Evolutionary conservation across 2,797 vertebrate genomes (phyloP), one percentile per base, ranked within the genome.

Genomic region (Poecilia picta): DNA sequence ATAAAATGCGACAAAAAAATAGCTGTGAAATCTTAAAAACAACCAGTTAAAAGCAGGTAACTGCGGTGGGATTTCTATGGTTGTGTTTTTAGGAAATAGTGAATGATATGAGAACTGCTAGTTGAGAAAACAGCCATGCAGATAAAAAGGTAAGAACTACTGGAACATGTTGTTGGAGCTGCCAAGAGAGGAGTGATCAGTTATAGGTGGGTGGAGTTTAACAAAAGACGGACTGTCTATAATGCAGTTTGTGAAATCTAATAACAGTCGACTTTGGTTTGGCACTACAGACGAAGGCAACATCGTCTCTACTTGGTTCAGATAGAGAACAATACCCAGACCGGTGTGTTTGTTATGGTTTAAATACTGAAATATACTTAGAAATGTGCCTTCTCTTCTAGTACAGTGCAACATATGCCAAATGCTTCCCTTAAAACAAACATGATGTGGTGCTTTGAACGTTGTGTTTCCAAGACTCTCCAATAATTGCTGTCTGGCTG

Each of bases 351-450:
- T 43, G 76, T 45, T 4, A 3, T 5, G 62, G 66, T 81, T 43
- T 41, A 77, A 41, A 80, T 28, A 33, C 74, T 76, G 31, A 74
- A 62, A 2, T 8, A 53, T 72, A 74, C 1, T 53, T 20, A 75
- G n/a, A 86, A 62, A 85, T 77, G 81, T 80, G 74, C 74, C 79
- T 72, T 85, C 36, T 74, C 55, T 0, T 11, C 45, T 59, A 64
- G 77, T 85, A 85, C 84, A 93, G 90, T 91, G 88, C 89, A 89
- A 82, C 73, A 78, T 73, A 71, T 78, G 73, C 28, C 78, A 51
- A 33, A 51, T 55, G 23, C 72, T 74, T 71, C 8, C 73, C 66
- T 47, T 64, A 31, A 81, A 62, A 39, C 73, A 85, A 49, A 72
- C 55, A 28, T 18, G 33, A 18, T 59, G 62, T 73, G 80, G 78